Percentiles rank a stretch among this genome's conserved stretches.
phyloP scores from a whole-genome alignment of 1,140 invertebrate species.

The Dinoponera quadriceps region DNA sequence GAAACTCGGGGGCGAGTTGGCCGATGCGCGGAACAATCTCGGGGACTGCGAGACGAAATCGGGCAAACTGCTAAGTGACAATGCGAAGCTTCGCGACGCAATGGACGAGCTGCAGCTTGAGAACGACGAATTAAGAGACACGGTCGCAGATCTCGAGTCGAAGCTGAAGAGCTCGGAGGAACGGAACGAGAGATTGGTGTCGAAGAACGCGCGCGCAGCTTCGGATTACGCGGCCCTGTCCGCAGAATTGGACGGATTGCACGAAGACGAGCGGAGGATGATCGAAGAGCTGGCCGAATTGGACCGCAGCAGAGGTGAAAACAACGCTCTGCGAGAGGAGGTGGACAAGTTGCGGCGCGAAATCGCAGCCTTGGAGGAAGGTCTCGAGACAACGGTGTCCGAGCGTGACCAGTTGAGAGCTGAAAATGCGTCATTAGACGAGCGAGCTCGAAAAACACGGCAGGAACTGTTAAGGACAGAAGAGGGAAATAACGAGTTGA shows the following conservation, averaged over 20 bases:
- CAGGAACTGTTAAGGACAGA: conserved; percentile 4
- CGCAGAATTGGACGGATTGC: neutral
- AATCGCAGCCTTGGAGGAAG: neutral
- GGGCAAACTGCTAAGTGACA: conserved; percentile 29
- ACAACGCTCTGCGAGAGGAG: neutral
- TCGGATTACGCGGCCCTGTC: neutral
- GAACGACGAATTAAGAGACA: conserved; percentile 10
- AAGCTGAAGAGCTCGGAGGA: neutral
- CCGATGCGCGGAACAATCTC: neutral
- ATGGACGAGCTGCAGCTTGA: neutral
- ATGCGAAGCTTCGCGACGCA: neutral
- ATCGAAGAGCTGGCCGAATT: neutral
- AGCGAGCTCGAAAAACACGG: neutral
- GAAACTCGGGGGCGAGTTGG: conserved; percentile 1
- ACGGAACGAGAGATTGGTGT: neutral
- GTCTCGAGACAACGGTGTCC: neutral
- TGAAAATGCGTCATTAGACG: conserved; percentile 16
- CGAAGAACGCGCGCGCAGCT: neutral
- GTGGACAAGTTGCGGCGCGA: conserved; percentile 2
- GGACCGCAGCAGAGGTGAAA: neutral
- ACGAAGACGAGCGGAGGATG: neutral
- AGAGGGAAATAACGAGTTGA: conserved; percentile 54
- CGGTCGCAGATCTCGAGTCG: neutral
- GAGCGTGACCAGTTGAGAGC: conserved; percentile 10
- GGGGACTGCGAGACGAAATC: neutral